phyloP scores from a whole-genome alignment of 1,140 invertebrate species.

The Protaetia brevitarsis region DNA sequence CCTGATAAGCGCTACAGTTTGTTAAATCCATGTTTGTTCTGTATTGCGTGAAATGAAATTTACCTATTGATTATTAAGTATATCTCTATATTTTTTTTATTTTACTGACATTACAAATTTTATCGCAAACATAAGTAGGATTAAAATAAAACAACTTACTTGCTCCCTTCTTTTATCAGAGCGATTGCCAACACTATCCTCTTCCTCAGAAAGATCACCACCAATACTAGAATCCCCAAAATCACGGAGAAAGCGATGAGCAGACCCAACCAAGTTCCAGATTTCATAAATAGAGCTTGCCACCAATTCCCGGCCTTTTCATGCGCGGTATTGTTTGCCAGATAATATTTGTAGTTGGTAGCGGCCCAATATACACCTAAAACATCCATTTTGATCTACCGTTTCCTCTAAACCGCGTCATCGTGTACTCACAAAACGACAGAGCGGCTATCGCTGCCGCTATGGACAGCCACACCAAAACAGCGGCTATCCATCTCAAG shows the following conservation, averaged over 20 bases:
- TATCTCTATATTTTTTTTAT: no score
- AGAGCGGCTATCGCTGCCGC: conserved; percentile 67
- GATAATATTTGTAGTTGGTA: conserved; percentile 34
- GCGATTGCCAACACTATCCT: conserved; percentile 87
- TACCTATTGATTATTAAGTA: no score
- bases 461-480: conserved; percentile 86
- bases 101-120: no score
- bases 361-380: conserved; percentile 35
- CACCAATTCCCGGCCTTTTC: neutral
- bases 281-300: conserved; percentile 16
- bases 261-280: conserved; percentile 68
- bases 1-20: no score
- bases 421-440: conserved; percentile 61
- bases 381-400: no score
- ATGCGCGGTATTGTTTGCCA: conserved; percentile 24
- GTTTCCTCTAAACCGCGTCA: no score
- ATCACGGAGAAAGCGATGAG: conserved; percentile 64
- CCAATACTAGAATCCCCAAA: conserved; percentile 67
- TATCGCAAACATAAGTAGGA: neutral
- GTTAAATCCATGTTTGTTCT: no score
- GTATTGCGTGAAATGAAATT: no score
- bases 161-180: conserved; percentile 84
- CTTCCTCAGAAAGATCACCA: conserved; percentile 80
- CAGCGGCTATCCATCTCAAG: conserved; percentile 80
- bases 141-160: conserved; percentile 49